phyloP scores from a whole-genome alignment of 2,888 invertebrate species.

The Syrista parreyssii region DNA sequence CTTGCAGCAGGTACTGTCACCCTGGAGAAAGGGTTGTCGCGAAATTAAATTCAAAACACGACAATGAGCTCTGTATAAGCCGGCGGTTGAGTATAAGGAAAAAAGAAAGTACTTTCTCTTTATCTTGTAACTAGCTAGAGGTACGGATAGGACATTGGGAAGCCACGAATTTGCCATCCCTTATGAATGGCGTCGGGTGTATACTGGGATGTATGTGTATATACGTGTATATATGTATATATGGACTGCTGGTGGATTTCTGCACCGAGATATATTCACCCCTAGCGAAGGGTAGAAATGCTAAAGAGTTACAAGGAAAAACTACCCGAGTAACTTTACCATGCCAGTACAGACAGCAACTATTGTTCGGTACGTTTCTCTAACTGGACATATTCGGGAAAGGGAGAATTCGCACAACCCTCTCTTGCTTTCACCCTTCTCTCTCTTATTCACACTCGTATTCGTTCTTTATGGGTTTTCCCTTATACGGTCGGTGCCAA shows the following conservation, averaged over 20 bases:
- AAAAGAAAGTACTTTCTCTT: neutral
- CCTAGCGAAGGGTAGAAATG: neutral
- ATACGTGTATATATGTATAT: neutral
- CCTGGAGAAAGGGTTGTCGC: neutral
- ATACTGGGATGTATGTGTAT: constrained; percentile 11
- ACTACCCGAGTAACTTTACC: neutral
- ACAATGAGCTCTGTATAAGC: neutral
- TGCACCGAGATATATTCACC: too few relatives aligned
- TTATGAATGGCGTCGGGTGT: constrained; percentile 23
- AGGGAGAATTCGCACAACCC: constrained; percentile 15
- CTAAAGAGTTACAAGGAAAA: neutral
- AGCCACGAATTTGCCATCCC: constrained; percentile 24
- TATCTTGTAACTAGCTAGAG: neutral
- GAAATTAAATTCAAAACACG: neutral
- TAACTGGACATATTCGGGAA: neutral
- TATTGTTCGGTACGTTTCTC: neutral
- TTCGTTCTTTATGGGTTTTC: constrained; percentile 2
- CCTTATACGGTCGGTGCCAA: neutral
- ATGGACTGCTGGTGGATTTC: neutral
- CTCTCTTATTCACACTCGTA: constrained; percentile 11
- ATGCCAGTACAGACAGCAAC: neutral
- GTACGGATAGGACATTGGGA: constrained; percentile 14
- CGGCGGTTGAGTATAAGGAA: neutral
- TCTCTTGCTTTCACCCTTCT: constrained; percentile 8
- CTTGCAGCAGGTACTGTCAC: neutral